A percentile compares a stretch with the other conserved stretches of the same genome.
These are phyloP conservation scores for Drosophila falleni DNA, from an alignment of 2,888 invertebrate genomes.

Conservation along the genomic window DNA sequence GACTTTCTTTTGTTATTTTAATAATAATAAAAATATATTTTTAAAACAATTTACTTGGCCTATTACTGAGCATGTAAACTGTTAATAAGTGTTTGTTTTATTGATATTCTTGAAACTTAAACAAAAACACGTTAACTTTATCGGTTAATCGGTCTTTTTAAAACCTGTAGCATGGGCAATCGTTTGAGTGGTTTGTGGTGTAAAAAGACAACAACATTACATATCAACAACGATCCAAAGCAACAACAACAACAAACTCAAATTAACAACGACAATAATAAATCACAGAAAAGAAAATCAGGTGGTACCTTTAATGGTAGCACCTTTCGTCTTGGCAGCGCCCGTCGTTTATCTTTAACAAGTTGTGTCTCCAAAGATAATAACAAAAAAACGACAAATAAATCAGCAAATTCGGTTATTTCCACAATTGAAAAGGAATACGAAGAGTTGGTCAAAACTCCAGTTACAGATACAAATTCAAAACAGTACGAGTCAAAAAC, in stretches of 20 bases:
- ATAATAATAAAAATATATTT: background rate
- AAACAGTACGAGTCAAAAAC: constrained; percentile 25
- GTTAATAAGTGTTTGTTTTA: background rate
- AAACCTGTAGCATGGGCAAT: constrained; percentile 84
- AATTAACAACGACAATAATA: constrained; percentile 38
- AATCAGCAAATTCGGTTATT: constrained; percentile 26
- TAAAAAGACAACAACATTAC: constrained; percentile 80
- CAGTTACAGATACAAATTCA: constrained; percentile 6
- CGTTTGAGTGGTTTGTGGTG: constrained; percentile 85
- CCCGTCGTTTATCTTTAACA: constrained; percentile 75
- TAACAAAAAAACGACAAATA: constrained; percentile 42
- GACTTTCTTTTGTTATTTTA: background rate
- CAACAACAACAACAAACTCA: constrained; percentile 29
- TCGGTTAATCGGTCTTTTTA: constrained; percentile 33
- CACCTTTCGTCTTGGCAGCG: constrained; percentile 68
- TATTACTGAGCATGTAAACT: constrained; percentile 30
- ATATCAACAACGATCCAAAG: constrained; percentile 53
- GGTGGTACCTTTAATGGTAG: constrained; percentile 55
- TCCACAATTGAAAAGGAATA: constrained; percentile 46
- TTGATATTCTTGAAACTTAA: no score
- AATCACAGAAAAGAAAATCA: constrained; percentile 59
- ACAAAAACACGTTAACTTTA: constrained; percentile 9
- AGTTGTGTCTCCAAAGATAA: constrained; percentile 74
- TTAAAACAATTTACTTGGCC: constrained; percentile 17
- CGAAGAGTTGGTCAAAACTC: constrained; percentile 32